Evolutionary conservation across 2,113 vertebrate genomes (phyloP).

Genomic region (Pica pica): DNA sequence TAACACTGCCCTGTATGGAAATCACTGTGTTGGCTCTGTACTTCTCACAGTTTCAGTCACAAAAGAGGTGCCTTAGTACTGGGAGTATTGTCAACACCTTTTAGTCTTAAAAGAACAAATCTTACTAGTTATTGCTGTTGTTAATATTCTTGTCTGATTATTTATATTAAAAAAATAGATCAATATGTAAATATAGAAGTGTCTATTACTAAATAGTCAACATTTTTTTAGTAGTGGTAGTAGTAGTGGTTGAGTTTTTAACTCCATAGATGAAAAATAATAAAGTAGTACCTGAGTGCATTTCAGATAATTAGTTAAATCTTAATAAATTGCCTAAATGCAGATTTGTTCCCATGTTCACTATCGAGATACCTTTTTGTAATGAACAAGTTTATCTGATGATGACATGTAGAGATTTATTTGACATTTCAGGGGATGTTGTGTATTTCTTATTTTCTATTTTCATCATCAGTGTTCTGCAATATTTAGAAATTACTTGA

Average conservation of each 20-base stretch:
- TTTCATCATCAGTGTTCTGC: background rate
- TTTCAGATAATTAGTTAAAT: constrained; percentile 49
- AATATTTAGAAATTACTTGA: background rate
- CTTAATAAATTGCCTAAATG: constrained; percentile 41
- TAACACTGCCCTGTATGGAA: background rate
- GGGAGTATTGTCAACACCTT: background rate
- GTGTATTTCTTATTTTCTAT: background rate
- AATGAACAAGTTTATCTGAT: constrained; percentile 42
- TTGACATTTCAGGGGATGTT: background rate
- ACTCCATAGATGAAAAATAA: background rate
- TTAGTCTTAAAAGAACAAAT: background rate
- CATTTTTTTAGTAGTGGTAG: constrained; percentile 26
- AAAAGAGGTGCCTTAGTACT: background rate
- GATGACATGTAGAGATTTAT: background rate
- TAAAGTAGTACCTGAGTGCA: constrained; percentile 11
- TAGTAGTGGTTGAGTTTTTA: constrained; percentile 24
- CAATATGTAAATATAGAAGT: background rate
- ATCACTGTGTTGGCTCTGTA: background rate
- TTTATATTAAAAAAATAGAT: constrained; percentile 26
- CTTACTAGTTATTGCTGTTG: background rate
- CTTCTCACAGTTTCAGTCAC: background rate
- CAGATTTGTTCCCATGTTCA: constrained; percentile 29
- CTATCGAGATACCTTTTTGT: background rate
- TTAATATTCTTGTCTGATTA: background rate
- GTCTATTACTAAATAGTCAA: constrained; percentile 5